Evolutionary conservation across 2,888 invertebrate genomes (phyloP), one percentile per base, ranked within the genome.

Genomic region (Aphidoletes aphidimyza): DNA sequence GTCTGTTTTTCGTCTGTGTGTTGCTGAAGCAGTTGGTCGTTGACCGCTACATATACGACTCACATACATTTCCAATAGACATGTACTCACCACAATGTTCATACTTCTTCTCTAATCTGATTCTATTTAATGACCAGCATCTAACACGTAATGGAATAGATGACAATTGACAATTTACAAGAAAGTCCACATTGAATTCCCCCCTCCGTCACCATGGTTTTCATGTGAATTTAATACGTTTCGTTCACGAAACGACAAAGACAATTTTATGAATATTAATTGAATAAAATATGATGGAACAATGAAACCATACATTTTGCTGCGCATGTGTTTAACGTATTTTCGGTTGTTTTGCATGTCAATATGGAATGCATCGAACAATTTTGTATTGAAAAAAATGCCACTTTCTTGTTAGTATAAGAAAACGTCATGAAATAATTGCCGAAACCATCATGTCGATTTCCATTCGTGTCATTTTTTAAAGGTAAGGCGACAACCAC

Each of bases 81-180:
- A 69, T 69, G 69, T 11, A 14, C 9, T 5, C 8, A 22, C 6
- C 42, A 42, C 42, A 42, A 22, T 54, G 22, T 26, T 30, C 69
- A 17, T 54, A 17, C n/a, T 30, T 14, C 6, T 3, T 30, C 69
- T 11, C 17, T 11, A 69, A 69, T 69, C 69, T 69, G 30, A 69
- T 69, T 69, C 69, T 69, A 69, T 69, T 69, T 69, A 69, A 30
- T 69, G 69, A 14, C 69, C 69, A 69, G 30, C 30, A 69, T 30
- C 11, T 69, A 30, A 30, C 34, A 69, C 34, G 30, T 69, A 30
- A 69, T 69, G 69, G 34, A 69, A 69, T 30, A 69, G 14, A 69
- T 69, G 34, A 69, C 69, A 69, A 69, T 69, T 69, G 69, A 69
- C 30, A 69, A 69, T 30, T 11, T 17, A 14, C 26, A 69, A 9